Base-by-base conservation (phyloP, 2,797 vertebrate species). In the Arctocebus calabarensis region DNA sequence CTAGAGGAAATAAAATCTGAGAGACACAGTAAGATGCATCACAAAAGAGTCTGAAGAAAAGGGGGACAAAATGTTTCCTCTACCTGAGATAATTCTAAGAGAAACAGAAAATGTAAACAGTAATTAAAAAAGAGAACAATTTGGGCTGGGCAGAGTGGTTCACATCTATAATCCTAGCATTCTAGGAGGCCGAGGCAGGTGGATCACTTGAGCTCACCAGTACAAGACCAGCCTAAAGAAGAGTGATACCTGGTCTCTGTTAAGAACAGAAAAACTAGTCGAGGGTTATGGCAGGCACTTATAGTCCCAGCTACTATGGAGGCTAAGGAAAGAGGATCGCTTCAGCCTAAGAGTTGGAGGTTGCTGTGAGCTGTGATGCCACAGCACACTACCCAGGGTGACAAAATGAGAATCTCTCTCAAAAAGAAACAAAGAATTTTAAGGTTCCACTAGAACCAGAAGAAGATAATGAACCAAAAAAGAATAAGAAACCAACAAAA, bases 11-110 rank as follows among this genome's bases (percentile, higher is more conserved):
- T 20, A 66, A 32, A 40, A 7, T 3, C 61, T 83, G 61, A 55
- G 52, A 1, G 14, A 55, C 16, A 0, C 0, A 12, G 23, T 34
- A n/a, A 40, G 11, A 34, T 7, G 34, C 12, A 0, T 0, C 2
- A 71, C 0, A 4, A 17, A 7, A 0, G 20, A 25, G 62, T 32
- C 2, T n/a, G n/a, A n/a, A 62, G 74, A 8, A 78, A 34, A 45
- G 13, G 2, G n/a, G n/a, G 1, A 17, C 7, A 45, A 70, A 87
- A 27, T 4, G 27, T 22, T 22, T 27, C 22, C 34, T 52, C 75
- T 7, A 22, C 45, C 23, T 75, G 23, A 32, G 23, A 32, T 57
- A 45, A 66, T 14, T 57, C 25, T 40, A 74, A 82, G 1, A 91
- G 27, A 84, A 73, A 71, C 0, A 40, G 40, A 78, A 84, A 57